These are phyloP conservation scores for Caranx ignobilis DNA, from an alignment of 2,113 vertebrate species.

Conservation along the genomic window DNA sequence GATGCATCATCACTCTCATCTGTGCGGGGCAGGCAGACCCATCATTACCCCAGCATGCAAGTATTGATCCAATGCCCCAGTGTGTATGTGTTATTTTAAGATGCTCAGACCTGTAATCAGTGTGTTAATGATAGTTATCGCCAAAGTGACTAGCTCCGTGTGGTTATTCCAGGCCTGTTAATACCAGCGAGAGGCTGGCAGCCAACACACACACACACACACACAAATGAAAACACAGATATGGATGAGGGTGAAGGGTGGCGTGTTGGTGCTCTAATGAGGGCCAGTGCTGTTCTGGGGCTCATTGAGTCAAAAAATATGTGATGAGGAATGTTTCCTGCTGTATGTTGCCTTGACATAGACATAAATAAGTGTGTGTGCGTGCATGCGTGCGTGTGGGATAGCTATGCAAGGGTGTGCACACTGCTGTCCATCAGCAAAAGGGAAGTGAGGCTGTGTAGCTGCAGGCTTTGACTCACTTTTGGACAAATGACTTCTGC, in stretches of 20 bases:
- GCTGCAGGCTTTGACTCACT: conserved; percentile 31
- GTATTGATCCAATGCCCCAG: conserved; percentile 81
- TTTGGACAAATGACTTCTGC: conserved; percentile 56
- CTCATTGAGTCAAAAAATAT: conserved; percentile 39
- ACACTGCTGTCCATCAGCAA: conserved; percentile 17
- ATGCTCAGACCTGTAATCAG: conserved; percentile 79
- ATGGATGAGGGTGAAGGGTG: not conserved
- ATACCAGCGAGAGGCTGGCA: conserved; percentile 47
- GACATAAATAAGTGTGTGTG: not conserved
- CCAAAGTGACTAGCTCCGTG: conserved; percentile 57
- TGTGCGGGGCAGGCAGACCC: conserved; percentile 69
- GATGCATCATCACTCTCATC: conserved; percentile 57
- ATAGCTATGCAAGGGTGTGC: not conserved
- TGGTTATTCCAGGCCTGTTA: conserved; percentile 64
- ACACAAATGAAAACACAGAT: not conserved
- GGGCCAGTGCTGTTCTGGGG: conserved; percentile 25
- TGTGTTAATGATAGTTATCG: conserved; percentile 81
- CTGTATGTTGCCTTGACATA: conserved; percentile 30
- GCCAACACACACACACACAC: not conserved
- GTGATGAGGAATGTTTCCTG: conserved; percentile 17
- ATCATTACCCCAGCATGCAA: conserved; percentile 81
- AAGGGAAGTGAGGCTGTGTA: conserved; percentile 44
- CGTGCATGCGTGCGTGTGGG: conserved; percentile 4
- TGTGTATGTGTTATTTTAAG: conserved; percentile 78
- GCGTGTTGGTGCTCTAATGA: conserved; percentile 49